Base-by-base conservation (phyloP, 2,113 vertebrate genomes). In the Oreotragus oreotragus region DNA sequence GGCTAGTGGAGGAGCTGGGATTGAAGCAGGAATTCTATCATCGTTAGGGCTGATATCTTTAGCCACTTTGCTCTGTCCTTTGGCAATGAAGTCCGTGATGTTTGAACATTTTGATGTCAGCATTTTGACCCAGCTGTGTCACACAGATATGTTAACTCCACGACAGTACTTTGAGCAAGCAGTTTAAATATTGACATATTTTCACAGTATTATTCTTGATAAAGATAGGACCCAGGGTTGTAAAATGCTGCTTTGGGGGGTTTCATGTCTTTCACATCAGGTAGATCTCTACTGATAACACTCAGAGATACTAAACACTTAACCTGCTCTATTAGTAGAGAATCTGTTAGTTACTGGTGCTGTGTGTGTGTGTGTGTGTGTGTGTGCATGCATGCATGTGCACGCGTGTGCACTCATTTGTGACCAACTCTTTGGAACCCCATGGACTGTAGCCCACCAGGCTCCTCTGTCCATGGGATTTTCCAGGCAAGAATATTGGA, bases 241-340 rank as follows among this genome's bases (percentile, higher is more conserved):
- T 30, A 60, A 87, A 55, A 12, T 4, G 8, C 62, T 73, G 12
- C 28, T 62, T 90, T 33, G 45, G 39, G 7, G 27, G 1, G n/a
- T 45, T 81, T 43, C 5, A 0, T 9, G 4, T 36, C 16, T 13
- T 57, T 27, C 13, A 6, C 6, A 1, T 10, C 5, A 36, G 12
- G 3, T 21, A 23, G 39, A 53, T n/a, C 73, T 57, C 55, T 39
- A 0, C 12, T 6, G 77, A 51, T 39, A 36, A 25, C 9, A 10
- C 28, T 21, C 28, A 23, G 57, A 30, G 70, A 15, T 60, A 13
- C 28, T 49, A 28, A 45, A 9, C 60, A 2, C 27, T n/a, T 73
- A 5, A 5, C 88, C 47, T 45, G 51, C 8, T 10, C 0, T 8
- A 0, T 17, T 73, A 13, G 15, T 17, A 1, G 81, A 39, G 66